Evolutionary conservation across 2,797 vertebrate species (phyloP), one percentile per base, ranked within the genome.

Genomic region (Novumbra hubbsi): DNA sequence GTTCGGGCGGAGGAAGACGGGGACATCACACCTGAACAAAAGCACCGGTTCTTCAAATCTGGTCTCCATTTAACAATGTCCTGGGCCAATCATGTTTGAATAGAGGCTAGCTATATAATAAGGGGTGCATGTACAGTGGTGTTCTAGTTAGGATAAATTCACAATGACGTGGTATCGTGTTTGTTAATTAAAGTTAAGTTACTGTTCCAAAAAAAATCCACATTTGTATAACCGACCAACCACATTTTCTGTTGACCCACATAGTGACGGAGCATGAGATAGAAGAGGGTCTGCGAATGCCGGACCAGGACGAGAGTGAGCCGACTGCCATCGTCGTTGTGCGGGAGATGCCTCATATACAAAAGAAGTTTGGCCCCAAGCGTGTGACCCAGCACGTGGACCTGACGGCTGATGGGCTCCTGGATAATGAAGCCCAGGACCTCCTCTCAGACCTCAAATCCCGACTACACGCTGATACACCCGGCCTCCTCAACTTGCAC

Each of bases 251-350:
- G 4, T 30, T 64, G 28, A 65, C 49, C 4, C 84, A 76, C 75
- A 16, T 78, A 97, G 95, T 89, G 28, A 88, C 83, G 0, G 94
- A 95, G 73, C 83, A 76, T 80, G 95, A 97, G 84, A 87, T 96
- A 0, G 89, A 94, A 30, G 68, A 34, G 0, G 93, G 95, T 4
- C 81, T 96, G 68, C 87, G 91, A 74, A 78, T 34, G 2, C 76
- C 55, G 11, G 55, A 60, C 11, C 16, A 17, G 21, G 55, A 81
- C 0, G 67, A 55, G 7, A 12, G 68, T 3, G 71, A 86, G 4
- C 6, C 9, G 0, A 78, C 86, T 0, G 79, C 90, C 9, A 82
- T 94, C 0, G 21, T 96, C 45, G 95, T 96, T 52, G 62, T 96
- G 41, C 86, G 93, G 2, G 93, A 96, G 68, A 69, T 84, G 65